These are phyloP conservation scores for Cylloceria caligata DNA, from an alignment of 2,888 invertebrate genomes.

Conservation along the genomic window DNA sequence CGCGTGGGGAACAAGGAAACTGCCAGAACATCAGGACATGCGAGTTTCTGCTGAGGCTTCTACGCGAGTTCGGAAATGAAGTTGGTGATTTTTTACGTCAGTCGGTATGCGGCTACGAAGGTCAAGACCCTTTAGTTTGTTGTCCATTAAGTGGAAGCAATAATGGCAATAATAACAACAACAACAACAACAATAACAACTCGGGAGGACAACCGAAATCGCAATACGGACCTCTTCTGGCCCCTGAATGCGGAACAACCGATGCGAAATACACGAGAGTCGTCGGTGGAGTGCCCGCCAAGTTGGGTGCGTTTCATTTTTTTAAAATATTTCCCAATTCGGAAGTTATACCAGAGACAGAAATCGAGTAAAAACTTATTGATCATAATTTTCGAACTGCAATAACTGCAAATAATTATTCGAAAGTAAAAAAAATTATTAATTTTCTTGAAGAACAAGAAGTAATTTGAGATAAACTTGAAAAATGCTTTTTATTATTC, in stretches of 20 bases:
- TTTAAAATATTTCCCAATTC: background rate
- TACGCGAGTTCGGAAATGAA: slow-evolving; percentile 84
- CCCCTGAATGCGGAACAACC: slow-evolving; percentile 87
- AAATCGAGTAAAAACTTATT: too few relatives aligned
- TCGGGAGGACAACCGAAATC: background rate
- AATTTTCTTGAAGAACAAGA: too few relatives aligned
- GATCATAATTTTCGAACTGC: too few relatives aligned
- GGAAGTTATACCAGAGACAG: too few relatives aligned
- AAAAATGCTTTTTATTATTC: too few relatives aligned
- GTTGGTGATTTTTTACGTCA: slow-evolving; percentile 86
- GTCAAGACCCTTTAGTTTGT: slow-evolving; percentile 88
- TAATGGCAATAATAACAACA: slow-evolving; percentile 1
- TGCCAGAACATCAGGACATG: slow-evolving; percentile 87
- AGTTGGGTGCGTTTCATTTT: slow-evolving; percentile 85
- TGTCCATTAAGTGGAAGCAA: slow-evolving; percentile 81
- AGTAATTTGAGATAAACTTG: too few relatives aligned
- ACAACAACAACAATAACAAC: slow-evolving; percentile 24
- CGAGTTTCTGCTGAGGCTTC: slow-evolving; percentile 84
- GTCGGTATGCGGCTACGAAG: slow-evolving; percentile 90
- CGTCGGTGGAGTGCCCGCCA: slow-evolving; percentile 90
- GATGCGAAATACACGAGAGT: slow-evolving; percentile 87
- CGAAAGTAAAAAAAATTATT: too few relatives aligned
- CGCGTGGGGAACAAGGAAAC: slow-evolving; percentile 84
- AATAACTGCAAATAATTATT: too few relatives aligned
- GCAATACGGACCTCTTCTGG: slow-evolving; percentile 72